phyloP scores from a whole-genome alignment of 2,888 invertebrate species.

The Rugalucina vietnamica region DNA sequence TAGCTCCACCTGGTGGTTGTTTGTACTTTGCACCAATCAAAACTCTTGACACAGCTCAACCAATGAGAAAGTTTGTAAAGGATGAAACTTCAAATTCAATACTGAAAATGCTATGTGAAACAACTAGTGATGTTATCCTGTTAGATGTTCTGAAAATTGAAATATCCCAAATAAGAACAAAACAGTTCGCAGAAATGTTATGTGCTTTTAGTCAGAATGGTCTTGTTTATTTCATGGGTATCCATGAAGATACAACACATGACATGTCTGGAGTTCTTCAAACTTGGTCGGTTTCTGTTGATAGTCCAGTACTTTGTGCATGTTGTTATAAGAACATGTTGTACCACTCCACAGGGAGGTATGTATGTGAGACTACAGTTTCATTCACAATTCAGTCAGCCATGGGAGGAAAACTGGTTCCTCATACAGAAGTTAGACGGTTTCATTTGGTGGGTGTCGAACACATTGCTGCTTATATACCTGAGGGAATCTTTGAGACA shows the following conservation, averaged over 20 bases:
- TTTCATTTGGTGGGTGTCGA: neutral
- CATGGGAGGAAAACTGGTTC: neutral
- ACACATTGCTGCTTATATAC: neutral
- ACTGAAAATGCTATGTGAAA: slow-evolving; percentile 42
- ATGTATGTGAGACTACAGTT: slow-evolving; percentile 38
- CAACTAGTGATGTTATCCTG: slow-evolving; percentile 19
- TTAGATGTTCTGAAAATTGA: slow-evolving; percentile 13
- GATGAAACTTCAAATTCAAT: neutral
- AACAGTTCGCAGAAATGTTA: neutral
- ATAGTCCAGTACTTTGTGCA: slow-evolving; percentile 31
- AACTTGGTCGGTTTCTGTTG: neutral
- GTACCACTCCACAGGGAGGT: slow-evolving; percentile 36
- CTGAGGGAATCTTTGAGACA: slow-evolving; percentile 11
- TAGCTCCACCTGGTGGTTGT: slow-evolving; percentile 49
- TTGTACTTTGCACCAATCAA: slow-evolving; percentile 49
- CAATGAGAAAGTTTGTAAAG: neutral
- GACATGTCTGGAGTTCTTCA: neutral
- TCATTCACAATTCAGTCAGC: neutral
- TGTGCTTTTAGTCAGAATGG: neutral
- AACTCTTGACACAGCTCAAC: neutral
- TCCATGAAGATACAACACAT: neutral
- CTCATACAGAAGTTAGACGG: neutral
- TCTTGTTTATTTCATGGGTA: neutral
- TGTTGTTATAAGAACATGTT: slow-evolving; percentile 29
- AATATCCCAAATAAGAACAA: neutral